Percentiles rank a stretch among this genome's conserved stretches.
These are phyloP conservation scores for Serilophus lunatus DNA, from an alignment of 2,113 vertebrate genomes.

Conservation along the genomic window DNA sequence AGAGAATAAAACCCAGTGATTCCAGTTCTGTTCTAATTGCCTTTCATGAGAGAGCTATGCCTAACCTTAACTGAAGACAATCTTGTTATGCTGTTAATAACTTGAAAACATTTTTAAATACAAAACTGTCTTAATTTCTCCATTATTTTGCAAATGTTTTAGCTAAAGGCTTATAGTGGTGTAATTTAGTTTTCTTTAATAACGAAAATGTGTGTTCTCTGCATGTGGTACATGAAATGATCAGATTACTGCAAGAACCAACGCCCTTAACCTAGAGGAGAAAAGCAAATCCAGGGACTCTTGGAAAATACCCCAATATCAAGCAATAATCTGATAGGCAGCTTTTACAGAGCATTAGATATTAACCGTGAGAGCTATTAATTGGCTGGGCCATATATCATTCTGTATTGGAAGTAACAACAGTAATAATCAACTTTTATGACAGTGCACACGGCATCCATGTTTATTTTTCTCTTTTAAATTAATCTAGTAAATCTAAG, in stretches of 20 bases:
- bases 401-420: background rate
- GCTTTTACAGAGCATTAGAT: background rate
- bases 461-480: background rate
- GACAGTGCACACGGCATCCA: background rate
- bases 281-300: constrained; percentile 14
- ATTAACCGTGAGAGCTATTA: background rate
- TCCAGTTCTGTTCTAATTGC: background rate
- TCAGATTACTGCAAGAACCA: constrained; percentile 62
- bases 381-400: background rate
- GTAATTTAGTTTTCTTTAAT: background rate
- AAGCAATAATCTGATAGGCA: background rate
- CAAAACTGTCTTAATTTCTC: background rate
- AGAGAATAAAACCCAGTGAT: background rate
- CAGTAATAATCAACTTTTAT: background rate
- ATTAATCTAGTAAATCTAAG: background rate
- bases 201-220: background rate
- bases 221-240: constrained; percentile 8
- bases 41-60: background rate
- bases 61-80: background rate
- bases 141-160: background rate
- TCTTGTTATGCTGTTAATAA: background rate
- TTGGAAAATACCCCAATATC: background rate
- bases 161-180: background rate
- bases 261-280: constrained; percentile 50
- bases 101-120: background rate